Base-by-base conservation (phyloP, 2,888 invertebrate species). In the Eupithecia tripunctaria region DNA sequence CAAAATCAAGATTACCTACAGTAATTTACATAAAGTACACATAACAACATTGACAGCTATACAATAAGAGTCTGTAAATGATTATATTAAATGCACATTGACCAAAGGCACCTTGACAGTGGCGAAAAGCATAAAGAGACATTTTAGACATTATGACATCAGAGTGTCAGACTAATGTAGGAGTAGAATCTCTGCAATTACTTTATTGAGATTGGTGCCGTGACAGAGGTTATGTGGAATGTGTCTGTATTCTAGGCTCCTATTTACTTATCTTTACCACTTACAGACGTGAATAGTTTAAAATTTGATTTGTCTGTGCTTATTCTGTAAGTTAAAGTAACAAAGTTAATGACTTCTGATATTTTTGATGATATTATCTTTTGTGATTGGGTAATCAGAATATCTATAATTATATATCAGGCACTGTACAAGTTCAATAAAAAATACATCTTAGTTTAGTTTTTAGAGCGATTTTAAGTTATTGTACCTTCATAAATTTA, bases 151-250 rank as follows among this genome's bases (percentile, higher is more conserved):
- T 71, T 68, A 72, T 72, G 72, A 72, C 64, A 68, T 72, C 72
- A 72, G 56, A 25, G 12, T 5, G n/a, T 25, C 62, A 21, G 38
- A 59, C 15, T 43, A 18, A 15, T 60, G 71, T 71, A 64, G 76
- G 65, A 63, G 70, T 36, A 14, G 64, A 77, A 79, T 76, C 74
- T 67, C 62, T 72, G 72, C 74, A 70, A 74, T 73, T 72, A 71
- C 68, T 75, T 70, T 73, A 76, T 78, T 71, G 70, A 71, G 72
- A 73, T 73, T 71, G 67, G 47, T 51, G 47, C 21, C 65, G 36
- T 69, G 56, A 70, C 65, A 66, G 36, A 32, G 25, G 27, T 59
- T 21, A 21, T 68, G 18, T 68, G 63, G 67, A 64, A 68, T 72
- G 67, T 43, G 32, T 29, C 27, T 60, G 21, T n/a, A 27, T 15